These are phyloP conservation scores for Steatocranus sp. DNA, from an alignment of 2,797 vertebrate species.

Conservation along the genomic window DNA sequence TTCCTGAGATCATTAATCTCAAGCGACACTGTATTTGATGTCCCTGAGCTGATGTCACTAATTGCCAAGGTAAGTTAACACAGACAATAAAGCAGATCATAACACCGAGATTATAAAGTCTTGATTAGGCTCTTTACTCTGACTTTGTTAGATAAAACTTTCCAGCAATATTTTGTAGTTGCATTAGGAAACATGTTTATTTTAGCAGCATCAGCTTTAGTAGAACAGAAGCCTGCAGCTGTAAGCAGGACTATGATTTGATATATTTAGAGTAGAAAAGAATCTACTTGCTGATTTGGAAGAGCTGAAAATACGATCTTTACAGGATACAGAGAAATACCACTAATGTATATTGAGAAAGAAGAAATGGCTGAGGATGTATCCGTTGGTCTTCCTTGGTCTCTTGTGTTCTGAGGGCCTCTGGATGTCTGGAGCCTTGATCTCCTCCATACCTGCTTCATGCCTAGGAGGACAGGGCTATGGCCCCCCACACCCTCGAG, in stretches of 20 bases:
- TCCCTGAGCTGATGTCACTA: background rate
- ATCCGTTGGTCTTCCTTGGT: background rate
- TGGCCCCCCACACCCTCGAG: rapidly evolving
- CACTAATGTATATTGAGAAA: background rate
- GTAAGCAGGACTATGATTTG: background rate
- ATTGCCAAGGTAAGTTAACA: background rate
- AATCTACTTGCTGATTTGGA: background rate
- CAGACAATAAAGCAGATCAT: background rate
- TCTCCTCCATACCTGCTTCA: background rate
- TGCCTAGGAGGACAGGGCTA: rapidly evolving
- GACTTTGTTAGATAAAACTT: background rate
- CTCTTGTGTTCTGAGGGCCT: background rate
- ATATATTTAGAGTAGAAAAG: background rate
- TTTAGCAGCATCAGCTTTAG: background rate
- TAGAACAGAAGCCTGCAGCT: background rate
- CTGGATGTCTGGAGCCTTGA: background rate
- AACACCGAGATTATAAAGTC: background rate
- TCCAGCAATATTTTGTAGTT: background rate
- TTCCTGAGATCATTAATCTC: background rate
- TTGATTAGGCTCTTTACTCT: background rate
- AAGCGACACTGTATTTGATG: background rate
- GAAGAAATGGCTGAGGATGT: background rate
- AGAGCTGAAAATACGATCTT: background rate
- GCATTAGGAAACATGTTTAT: background rate
- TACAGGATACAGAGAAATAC: background rate